A percentile compares a stretch with the other conserved stretches of the same genome.
These are phyloP conservation scores for Leptinotarsa haldemani DNA, from an alignment of 2,888 invertebrate species.

Conservation along the genomic window DNA sequence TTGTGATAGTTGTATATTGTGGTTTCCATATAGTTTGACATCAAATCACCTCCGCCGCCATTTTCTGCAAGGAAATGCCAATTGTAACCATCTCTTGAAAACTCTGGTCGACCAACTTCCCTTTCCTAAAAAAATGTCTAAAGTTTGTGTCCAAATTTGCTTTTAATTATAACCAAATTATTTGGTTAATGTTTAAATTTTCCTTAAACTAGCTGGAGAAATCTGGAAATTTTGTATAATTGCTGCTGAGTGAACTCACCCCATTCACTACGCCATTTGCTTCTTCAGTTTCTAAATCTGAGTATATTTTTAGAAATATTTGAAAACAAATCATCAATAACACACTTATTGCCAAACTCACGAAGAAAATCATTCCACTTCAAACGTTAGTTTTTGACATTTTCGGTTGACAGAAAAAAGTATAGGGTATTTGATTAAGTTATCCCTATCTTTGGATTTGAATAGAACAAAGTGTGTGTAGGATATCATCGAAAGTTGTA, in stretches of 20 bases:
- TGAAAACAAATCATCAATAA: slow-evolving; percentile 12
- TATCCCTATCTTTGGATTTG: too few species aligned
- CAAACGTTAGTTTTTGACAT: neutral
- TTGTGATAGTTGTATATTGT: slow-evolving; percentile 10
- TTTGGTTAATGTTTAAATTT: too few species aligned
- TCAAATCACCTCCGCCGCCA: slow-evolving; percentile 26
- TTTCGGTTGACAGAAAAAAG: neutral
- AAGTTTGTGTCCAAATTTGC: neutral
- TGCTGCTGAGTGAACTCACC: neutral
- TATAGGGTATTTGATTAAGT: neutral
- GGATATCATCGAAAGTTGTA: too few species aligned
- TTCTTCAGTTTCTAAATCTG: neutral
- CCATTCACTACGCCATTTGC: neutral
- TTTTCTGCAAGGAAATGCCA: slow-evolving; percentile 20
- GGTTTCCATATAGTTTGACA: slow-evolving; percentile 23
- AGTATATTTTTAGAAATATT: neutral
- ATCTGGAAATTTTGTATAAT: too few species aligned
- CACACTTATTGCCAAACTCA: neutral
- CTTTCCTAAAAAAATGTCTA: neutral
- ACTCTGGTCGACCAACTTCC: slow-evolving; percentile 5
- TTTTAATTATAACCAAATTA: too few species aligned
- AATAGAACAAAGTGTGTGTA: too few species aligned
- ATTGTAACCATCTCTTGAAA: neutral
- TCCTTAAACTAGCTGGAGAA: too few species aligned
- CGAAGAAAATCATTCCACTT: neutral